Evolutionary conservation across 2,888 invertebrate genomes (phyloP), one percentile per base, ranked within the genome.

Genomic region (Drosophila cognata): DNA sequence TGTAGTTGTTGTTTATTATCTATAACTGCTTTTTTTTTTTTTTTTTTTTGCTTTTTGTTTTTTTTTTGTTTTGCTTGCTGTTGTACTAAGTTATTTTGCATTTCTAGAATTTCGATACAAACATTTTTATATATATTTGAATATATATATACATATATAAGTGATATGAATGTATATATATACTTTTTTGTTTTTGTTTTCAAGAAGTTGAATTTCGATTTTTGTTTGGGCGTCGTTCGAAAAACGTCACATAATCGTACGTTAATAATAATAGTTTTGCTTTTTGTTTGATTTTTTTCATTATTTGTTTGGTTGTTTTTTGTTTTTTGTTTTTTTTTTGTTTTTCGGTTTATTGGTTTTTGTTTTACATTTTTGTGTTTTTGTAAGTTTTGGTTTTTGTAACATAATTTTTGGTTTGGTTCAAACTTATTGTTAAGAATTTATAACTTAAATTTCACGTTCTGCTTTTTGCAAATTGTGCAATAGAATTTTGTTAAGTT

Each of bases 191-290:
- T 74, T 81, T 88, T 79, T 81, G 81, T 85, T 91, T 90, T 91
- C 93, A 93, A 93, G 93, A 93, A 93, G 93, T 93, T 93, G 93
- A 93, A 92, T 93, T 93, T 93, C 93, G 93, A 93, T 93, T 93
- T 93, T 93, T 93, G 93, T 93, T 93, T 93, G 93, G 93, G 93
- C 92, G 93, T 93, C 91, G 93, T 92, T 92, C 90, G 88, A 92
- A 92, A 91, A 92, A 91, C 92, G 93, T 92, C 92, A 82, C 90
- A 88, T 81, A 88, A 86, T 88, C 87, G 86, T 86, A 88, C 89
- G 84, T 84, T 73, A 79, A 67, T 74, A 62, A 50, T 65, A 69
- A 72, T 64, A 52, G 65, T 74, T 69, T 65, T 62, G 62, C 51
- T 75, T 82, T 75, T 74, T 64, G 62, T 68, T 76, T 51, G 21